Evolutionary conservation across 2,113 vertebrate genomes (phyloP).

Genomic region (Piaya cayana): DNA sequence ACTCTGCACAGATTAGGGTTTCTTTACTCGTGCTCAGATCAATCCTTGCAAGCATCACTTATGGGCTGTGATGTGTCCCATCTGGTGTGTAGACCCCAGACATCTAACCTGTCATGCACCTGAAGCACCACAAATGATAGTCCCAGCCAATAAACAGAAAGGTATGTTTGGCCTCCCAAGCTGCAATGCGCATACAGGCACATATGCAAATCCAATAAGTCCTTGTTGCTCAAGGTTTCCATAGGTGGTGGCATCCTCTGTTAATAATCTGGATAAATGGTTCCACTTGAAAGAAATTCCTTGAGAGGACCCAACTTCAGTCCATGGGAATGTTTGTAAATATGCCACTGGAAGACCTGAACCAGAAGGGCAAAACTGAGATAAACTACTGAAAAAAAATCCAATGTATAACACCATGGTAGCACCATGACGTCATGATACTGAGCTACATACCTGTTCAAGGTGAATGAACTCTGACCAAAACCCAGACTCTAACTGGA

Average conservation of each 20-base stretch:
- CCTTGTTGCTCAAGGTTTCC: background rate
- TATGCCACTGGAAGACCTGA: background rate
- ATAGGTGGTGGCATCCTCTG: background rate
- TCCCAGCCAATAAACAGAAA: background rate
- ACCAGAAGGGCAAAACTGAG: background rate
- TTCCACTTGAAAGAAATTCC: background rate
- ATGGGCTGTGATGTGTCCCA: rapidly evolving
- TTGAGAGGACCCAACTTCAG: background rate
- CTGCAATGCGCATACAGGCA: rapidly evolving
- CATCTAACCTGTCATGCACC: background rate
- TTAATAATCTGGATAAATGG: background rate
- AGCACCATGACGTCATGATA: background rate
- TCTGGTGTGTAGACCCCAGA: background rate
- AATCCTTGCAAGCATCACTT: background rate
- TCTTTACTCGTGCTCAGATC: background rate
- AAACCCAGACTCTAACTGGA: background rate
- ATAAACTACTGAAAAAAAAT: background rate
- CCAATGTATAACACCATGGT: rapidly evolving
- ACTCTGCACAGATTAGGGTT: background rate
- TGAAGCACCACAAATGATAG: background rate
- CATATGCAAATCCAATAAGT: background rate
- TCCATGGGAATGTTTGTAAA: background rate
- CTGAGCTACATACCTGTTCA: background rate
- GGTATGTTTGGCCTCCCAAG: background rate
- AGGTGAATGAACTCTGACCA: background rate